phyloP scores from a whole-genome alignment of 2,797 vertebrate genomes.

The Astyanax mexicanus region DNA sequence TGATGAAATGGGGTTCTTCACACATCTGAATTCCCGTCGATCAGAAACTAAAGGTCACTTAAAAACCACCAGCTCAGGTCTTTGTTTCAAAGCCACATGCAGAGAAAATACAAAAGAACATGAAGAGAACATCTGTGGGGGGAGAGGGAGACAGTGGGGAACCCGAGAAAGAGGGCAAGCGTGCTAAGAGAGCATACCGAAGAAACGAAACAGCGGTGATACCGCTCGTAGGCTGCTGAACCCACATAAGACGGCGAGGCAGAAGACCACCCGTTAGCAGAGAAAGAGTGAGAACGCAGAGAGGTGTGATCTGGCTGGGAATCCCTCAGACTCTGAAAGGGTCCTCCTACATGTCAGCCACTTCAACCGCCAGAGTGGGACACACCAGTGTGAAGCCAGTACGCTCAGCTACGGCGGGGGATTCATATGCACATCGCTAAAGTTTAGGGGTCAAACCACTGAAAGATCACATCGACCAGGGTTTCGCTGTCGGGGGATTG shows the following conservation, averaged over 20 bases:
- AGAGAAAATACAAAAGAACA: neutral
- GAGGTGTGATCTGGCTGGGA: constrained; percentile 34
- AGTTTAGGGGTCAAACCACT: constrained; percentile 50
- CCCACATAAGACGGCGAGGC: constrained; percentile 31
- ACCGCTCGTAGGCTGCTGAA: constrained; percentile 24
- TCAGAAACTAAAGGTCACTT: constrained; percentile 47
- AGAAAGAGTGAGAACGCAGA: neutral
- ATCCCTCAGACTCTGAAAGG: constrained; percentile 40
- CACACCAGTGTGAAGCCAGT: constrained; percentile 7
- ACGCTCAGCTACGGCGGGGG: constrained; percentile 10
- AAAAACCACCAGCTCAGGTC: constrained; percentile 24
- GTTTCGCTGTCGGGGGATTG: constrained; percentile 1
- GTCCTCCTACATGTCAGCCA: constrained; percentile 37
- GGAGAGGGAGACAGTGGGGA: neutral
- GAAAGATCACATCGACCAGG: constrained; percentile 12
- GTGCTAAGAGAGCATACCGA: neutral
- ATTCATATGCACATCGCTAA: constrained; percentile 25
- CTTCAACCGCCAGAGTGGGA: constrained; percentile 24
- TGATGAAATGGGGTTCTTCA: constrained; percentile 2
- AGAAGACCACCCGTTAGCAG: constrained; percentile 35
- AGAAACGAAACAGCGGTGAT: constrained; percentile 25
- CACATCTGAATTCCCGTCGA: constrained; percentile 46
- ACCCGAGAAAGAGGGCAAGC: neutral
- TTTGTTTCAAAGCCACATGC: constrained; percentile 23
- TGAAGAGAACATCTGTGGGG: constrained; percentile 11